These are phyloP conservation scores for Torymus auratus DNA, from an alignment of 2,888 invertebrate species.

Conservation along the genomic window DNA sequence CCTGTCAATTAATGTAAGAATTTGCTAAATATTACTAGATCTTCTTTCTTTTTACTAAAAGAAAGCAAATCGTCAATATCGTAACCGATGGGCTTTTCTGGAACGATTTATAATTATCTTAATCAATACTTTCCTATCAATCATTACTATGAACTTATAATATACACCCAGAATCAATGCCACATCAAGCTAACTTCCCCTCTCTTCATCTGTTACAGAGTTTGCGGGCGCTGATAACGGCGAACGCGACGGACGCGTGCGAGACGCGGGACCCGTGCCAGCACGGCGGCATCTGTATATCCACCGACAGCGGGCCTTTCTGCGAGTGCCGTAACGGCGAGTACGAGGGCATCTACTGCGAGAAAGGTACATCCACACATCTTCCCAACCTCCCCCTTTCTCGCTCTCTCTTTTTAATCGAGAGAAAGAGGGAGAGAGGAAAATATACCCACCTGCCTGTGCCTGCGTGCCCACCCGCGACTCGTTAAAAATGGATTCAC, in stretches of 20 bases:
- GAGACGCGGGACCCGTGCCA: conserved; percentile 94
- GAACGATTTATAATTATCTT: too few species aligned
- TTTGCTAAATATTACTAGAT: too few species aligned
- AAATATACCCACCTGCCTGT: not conserved
- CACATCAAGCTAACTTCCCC: not conserved
- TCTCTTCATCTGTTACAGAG: conserved; percentile 71
- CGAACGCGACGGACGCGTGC: conserved; percentile 89
- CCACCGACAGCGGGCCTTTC: conserved; percentile 94
- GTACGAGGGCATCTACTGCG: conserved; percentile 95
- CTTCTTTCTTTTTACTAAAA: too few species aligned
- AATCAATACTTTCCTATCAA: too few species aligned
- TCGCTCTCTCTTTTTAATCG: too few species aligned
- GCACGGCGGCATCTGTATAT: conserved; percentile 96
- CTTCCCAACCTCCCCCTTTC: too few species aligned
- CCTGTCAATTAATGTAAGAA: too few species aligned
- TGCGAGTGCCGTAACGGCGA: conserved; percentile 97
- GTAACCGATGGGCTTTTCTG: too few species aligned
- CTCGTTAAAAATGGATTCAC: conserved; percentile 52
- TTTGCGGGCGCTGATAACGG: conserved; percentile 74
- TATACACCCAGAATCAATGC: too few species aligned
- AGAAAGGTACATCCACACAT: conserved; percentile 85
- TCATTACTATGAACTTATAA: too few species aligned
- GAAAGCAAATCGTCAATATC: too few species aligned
- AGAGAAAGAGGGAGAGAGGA: too few species aligned
- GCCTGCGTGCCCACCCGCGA: not conserved